Base-by-base conservation (phyloP, 2,113 vertebrate species). In the Microcebus tavaratra region DNA sequence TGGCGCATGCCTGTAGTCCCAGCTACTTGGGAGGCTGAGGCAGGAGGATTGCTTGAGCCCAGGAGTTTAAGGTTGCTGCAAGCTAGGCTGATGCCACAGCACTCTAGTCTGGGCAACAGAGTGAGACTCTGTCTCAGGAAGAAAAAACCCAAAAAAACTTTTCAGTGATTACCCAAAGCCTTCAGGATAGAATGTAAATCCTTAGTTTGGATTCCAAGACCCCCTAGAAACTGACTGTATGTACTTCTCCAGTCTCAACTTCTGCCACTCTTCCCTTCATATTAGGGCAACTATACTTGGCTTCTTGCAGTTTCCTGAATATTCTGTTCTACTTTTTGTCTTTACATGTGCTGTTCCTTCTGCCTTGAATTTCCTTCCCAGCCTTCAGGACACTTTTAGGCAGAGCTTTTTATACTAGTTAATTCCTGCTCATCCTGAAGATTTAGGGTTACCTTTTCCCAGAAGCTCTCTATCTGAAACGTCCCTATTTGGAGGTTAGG, bases 221-320 rank as follows among this genome's bases (percentile, higher is more conserved):
- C n/a, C 42, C 68, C 91, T 93, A 65, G 88, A 27, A 92, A 82
- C 72, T 82, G 57, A 72, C 65, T 84, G 1, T 20, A 67, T 89
- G 0, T n/a, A 8, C 45, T 73, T 96, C 42, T 92, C 39, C 55
- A 18, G 20, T 88, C 50, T 84, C 42, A 8, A 48, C 45, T 91
- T 11, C 21, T 80, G 23, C 45, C 45, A n/a, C 42, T 85, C 48
- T 87, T 96, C 53, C 39, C 61, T 79, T 76, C 50, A 36, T 25
- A 48, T 29, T 55, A 65, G 65, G 65, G 75, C 31, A 88, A 8
- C 70, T 83, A 1, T 88, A 2, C 25, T 94, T 70, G 59, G 7
- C 75, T 90, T 20, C 61, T 89, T 50, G 5, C 17, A 39, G 36
- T 95, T 96, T 92, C 75, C 59, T 95, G 36, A 91, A 68, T 42